These are phyloP conservation scores for Dyspetes luteomarginatus DNA, from an alignment of 2,888 invertebrate species.

Conservation along the genomic window DNA sequence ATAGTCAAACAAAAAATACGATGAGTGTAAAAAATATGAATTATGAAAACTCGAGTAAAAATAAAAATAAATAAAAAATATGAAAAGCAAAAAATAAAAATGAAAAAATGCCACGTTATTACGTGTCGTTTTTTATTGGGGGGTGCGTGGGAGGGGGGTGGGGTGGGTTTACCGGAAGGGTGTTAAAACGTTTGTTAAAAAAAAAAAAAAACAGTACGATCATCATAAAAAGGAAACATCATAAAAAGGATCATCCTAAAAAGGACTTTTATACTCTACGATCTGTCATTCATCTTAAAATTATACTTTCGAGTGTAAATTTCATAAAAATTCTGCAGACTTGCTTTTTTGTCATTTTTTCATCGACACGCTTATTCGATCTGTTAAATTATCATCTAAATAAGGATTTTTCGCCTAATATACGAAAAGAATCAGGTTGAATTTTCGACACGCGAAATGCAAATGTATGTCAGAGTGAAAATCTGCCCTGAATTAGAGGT, in stretches of 20 bases:
- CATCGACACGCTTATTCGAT: neutral
- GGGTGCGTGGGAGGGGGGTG: no score
- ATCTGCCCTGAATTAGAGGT: constrained; percentile 20
- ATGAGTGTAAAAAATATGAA: neutral
- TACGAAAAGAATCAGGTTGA: neutral
- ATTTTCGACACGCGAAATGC: constrained; percentile 43
- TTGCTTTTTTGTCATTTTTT: neutral
- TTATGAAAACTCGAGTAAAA: neutral
- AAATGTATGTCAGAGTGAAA: neutral
- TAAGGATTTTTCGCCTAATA: neutral
- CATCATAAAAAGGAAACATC: neutral
- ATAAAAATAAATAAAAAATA: neutral
- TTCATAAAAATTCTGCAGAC: neutral
- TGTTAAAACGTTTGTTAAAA: neutral
- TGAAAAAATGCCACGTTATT: neutral
- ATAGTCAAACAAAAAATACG: neutral
- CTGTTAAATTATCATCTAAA: neutral
- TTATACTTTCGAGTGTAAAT: neutral
- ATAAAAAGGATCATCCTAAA: no score
- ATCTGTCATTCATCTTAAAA: neutral
- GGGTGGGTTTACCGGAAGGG: no score
- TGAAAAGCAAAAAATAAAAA: neutral
- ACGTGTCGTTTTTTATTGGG: neutral
- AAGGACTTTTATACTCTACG: neutral
- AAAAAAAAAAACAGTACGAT: neutral